Evolutionary conservation across 2,888 invertebrate species (phyloP), one percentile per base, ranked within the genome.

Genomic region (Drosophila basisetae): DNA sequence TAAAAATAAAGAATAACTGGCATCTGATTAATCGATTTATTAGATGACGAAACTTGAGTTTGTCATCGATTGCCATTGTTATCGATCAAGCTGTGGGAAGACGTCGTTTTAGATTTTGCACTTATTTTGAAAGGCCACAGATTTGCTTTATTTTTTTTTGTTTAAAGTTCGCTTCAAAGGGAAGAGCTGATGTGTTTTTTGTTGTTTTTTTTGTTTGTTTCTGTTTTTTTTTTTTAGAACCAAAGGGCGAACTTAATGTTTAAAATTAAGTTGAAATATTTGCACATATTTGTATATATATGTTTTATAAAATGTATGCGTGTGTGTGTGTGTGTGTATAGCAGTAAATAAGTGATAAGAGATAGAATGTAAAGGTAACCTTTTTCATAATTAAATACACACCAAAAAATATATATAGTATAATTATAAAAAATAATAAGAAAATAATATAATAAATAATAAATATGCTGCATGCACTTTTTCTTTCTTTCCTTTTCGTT

Each of bases 361-460:
- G 63, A 74, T 75, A 80, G 80, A 83, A 76, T 71, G 72, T 83
- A 78, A 68, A 65, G 41, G 47, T 79, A 76, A 76, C 62, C 79
- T 65, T 65, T 68, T 70, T 69, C 72, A 67, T 71, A 63, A 31
- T 74, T 79, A 70, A 80, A 80, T 79, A 79, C 67, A 76, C 67
- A 79, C 73, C 68, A 83, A 83, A 83, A 80, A 62, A 60, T 43
- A 25, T 22, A 76, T 47, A 70, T 52, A 66, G 69, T 43, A 52
- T 60, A 64, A 47, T 55, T 58, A 56, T 54, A 72, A 73, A 71
- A 59, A 78, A 76, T 80, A 78, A 76, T 77, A 68, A 76, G 63
- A 58, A 63, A 75, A 73, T 78, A 76, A 70, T 72, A 74, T 79
- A 82, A 76, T 77, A 84, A 84, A 85, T 85, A 84, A 83, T 83